phyloP scores from a whole-genome alignment of 92 coral and sea anemone species.

The Pocillopora meandrina region DNA sequence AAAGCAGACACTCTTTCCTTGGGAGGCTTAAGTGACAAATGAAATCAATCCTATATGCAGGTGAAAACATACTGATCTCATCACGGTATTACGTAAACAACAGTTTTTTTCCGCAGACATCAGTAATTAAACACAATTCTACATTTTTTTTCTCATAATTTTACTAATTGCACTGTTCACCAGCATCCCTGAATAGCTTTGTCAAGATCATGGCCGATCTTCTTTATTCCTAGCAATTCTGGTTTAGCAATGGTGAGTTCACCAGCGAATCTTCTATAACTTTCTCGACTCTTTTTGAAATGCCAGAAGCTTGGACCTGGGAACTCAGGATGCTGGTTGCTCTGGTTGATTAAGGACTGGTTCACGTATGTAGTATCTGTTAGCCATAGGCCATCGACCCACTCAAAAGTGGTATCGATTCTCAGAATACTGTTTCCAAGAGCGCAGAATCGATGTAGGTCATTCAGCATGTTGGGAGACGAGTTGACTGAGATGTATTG shows the following conservation, averaged over 20 bases:
- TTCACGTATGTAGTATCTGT: constrained; percentile 45
- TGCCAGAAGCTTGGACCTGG: constrained; percentile 70
- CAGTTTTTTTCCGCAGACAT: too few relatives aligned
- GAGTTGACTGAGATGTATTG: constrained; percentile 46
- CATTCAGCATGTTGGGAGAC: constrained; percentile 56
- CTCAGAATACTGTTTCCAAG: constrained; percentile 54
- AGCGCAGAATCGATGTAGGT: constrained; percentile 56
- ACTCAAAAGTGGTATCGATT: constrained; percentile 69
- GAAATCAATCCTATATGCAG: too few relatives aligned
- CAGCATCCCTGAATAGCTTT: constrained; percentile 66
- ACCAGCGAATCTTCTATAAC: constrained; percentile 59
- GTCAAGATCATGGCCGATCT: constrained; percentile 65
- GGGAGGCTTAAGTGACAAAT: too few relatives aligned
- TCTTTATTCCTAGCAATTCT: constrained; percentile 50
- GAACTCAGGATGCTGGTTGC: constrained; percentile 55
- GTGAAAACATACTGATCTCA: too few relatives aligned
- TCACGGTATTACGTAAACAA: not conserved
- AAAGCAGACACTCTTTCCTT: too few relatives aligned
- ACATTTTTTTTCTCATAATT: too few relatives aligned
- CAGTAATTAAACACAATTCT: too few relatives aligned
- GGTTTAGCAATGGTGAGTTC: constrained; percentile 57
- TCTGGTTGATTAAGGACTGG: constrained; percentile 31
- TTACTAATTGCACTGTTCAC: too few relatives aligned
- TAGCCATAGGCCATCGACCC: constrained; percentile 72
- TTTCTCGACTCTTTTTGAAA: constrained; percentile 45